Base-by-base conservation (phyloP, 2,113 vertebrate species). In the Paralichthys olivaceus region DNA sequence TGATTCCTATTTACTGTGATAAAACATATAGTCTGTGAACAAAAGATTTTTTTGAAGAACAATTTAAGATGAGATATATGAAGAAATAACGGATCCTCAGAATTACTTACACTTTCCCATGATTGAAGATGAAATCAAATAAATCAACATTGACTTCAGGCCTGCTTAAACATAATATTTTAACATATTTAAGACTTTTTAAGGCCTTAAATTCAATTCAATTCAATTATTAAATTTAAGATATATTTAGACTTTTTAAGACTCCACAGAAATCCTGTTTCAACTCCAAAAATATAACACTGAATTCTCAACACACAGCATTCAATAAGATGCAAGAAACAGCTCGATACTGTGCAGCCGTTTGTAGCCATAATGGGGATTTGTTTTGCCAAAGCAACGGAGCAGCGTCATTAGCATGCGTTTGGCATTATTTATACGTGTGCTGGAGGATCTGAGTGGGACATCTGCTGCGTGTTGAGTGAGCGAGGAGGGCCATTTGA, bases 401-500 rank as follows among this genome's bases (percentile, higher is more conserved):
- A 86, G 58, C 72, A 62, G 79, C 23, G 32, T 87, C 79, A 88
- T 90, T 90, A 91, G 84, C 87, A 84, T 89, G 66, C 86, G 54
- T 80, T 79, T 83, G 86, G 86, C 73, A 88, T 90, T 84, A 87
- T 91, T 84, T 86, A 69, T 85, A 62, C 28, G 51, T 75, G 45
- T 58, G 70, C 77, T 80, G 71, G 59, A 77, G 72, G 87, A 90
- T 87, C 84, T 75, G 81, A 87, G 73, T 32, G 57, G 75, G 87
- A 90, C 90, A 92, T 92, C 91, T 93, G 90, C 88, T 92, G 47
- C 65, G 88, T 86, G 90, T 90, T 91, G 90, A 92, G 84, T 93
- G 88, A 91, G 83, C 74, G 77, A 87, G 85, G 79, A 86, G 82
- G 84, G 79, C 87, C 88, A 87, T 89, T 90, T 89, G 82, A 86